Conservation (phyloP, 1,140 invertebrate species). For the Zaprionus africanus region DNA sequence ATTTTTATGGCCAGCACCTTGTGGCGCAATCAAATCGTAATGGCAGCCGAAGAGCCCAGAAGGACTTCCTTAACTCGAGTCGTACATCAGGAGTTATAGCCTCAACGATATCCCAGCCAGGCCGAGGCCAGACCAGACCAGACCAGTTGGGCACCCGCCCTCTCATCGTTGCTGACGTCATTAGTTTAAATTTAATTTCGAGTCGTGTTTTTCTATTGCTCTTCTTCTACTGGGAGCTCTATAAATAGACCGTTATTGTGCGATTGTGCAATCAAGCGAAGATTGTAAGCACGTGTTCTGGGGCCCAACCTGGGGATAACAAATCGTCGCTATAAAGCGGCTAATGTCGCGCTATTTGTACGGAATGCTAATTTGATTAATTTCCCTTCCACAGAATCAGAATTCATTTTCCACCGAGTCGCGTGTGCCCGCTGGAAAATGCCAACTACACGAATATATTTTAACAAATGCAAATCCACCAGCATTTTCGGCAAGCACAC, state of each 20-base stretch:
- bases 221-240: not conserved
- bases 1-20: conserved; percentile 75
- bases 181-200: conserved; percentile 53
- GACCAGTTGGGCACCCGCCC: too few relatives aligned
- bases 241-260: conserved; percentile 1
- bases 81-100: conserved; percentile 30
- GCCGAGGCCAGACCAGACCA: not conserved
- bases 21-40: conserved; percentile 58
- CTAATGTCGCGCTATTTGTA: conserved; percentile 77
- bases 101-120: not conserved
- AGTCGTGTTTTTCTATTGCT: conserved; percentile 15
- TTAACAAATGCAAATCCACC: conserved; percentile 50
- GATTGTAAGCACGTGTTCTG: conserved; percentile 7
- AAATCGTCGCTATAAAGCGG: conserved; percentile 68
- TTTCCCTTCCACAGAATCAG: conserved; percentile 58
- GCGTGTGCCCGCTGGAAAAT: conserved; percentile 56
- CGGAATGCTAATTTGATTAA: conserved; percentile 83
- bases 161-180: conserved; percentile 13
- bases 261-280: conserved; percentile 61
- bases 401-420: conserved; percentile 60
- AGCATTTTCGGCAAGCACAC: conserved; percentile 18
- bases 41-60: conserved; percentile 17
- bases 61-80: conserved; percentile 19
- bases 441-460: conserved; percentile 47
- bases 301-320: conserved; percentile 44